A percentile compares a stretch with the other conserved stretches of the same genome.
phyloP scores from a whole-genome alignment of 2,113 vertebrate genomes.

The Danionella cerebrum region DNA sequence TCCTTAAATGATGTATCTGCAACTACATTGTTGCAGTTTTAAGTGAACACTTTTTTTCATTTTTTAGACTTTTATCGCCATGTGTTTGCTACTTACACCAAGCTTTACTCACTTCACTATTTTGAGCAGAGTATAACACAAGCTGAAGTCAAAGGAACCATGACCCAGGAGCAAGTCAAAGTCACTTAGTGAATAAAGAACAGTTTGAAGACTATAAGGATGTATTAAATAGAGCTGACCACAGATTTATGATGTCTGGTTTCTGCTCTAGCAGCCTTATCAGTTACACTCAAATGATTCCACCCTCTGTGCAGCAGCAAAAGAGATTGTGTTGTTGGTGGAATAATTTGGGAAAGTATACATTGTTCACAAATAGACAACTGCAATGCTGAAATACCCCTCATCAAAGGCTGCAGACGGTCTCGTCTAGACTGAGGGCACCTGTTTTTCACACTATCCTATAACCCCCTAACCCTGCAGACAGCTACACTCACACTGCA shows the following conservation, averaged over 20 bases:
- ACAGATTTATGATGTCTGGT: not conserved
- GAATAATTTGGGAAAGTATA: conserved; percentile 28
- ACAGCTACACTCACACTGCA: not conserved
- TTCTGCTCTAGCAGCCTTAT: not conserved
- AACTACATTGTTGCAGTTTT: too few relatives aligned
- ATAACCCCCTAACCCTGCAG: not conserved
- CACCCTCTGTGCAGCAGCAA: not conserved
- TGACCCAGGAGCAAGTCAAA: too few relatives aligned
- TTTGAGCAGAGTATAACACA: too few relatives aligned
- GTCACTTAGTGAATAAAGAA: not conserved
- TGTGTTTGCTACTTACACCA: too few relatives aligned
- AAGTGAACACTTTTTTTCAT: too few relatives aligned
- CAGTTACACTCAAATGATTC: not conserved
- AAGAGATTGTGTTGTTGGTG: not conserved
- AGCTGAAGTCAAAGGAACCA: too few relatives aligned
- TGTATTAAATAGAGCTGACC: not conserved
- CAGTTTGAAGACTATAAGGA: not conserved
- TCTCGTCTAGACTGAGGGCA: conserved; percentile 4
- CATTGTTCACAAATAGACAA: not conserved
- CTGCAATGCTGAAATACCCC: not conserved
- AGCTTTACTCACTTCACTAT: too few relatives aligned
- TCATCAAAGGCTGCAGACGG: not conserved
- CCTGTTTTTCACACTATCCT: not conserved
- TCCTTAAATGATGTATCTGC: too few relatives aligned
- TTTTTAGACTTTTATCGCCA: too few relatives aligned